Evolutionary conservation across 2,797 vertebrate species (phyloP), one percentile per base, ranked within the genome.

Genomic region (Urocyon cinereoargenteus): DNA sequence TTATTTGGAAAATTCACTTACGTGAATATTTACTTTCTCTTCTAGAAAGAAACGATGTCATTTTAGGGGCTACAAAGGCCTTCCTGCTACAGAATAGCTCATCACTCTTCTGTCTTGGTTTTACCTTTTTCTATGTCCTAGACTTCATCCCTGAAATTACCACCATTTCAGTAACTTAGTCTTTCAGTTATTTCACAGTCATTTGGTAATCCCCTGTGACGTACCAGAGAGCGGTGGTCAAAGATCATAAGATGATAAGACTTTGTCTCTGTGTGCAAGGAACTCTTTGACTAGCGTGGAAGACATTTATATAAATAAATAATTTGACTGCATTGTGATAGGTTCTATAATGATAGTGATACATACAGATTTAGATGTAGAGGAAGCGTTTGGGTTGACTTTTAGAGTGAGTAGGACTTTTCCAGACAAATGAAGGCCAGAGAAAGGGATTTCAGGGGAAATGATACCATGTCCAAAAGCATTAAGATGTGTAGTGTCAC

Each of bases 1-100:
- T 91, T 88, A 82, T 83, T 91, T 97, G 19, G 34, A 73, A 93
- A 93, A 83, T 64, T 88, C 16, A 73, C 6, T 59, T 85, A 34
- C 4, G 16, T 75, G 36, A 92, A 34, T 66, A n/a, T 3, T 40
- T 49, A 5, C 3, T 31, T 91, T 16, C 24, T 75, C 24, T 85
- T 62, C 16, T 66, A 55, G 36, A 90, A 79, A 68, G 6, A 84
- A 88, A n/a, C 86, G 70, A 3, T 78, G 5, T 8, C 70, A 49
- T 87, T 87, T 84, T n/a, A 95, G 66, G 31, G 34, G 15, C 45
- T 61, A 0, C 64, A 72, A 2, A 91, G 83, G 51, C 49, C 83
- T 90, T 45, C 19, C n/a, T 66, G 49, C 40, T 51, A 70, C 72
- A 89, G 51, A 86, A 61, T 34, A 83, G 78, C 22, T 90, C 40